Evolutionary conservation across 2,888 invertebrate genomes (phyloP).

Genomic region (Netelia virgata): DNA sequence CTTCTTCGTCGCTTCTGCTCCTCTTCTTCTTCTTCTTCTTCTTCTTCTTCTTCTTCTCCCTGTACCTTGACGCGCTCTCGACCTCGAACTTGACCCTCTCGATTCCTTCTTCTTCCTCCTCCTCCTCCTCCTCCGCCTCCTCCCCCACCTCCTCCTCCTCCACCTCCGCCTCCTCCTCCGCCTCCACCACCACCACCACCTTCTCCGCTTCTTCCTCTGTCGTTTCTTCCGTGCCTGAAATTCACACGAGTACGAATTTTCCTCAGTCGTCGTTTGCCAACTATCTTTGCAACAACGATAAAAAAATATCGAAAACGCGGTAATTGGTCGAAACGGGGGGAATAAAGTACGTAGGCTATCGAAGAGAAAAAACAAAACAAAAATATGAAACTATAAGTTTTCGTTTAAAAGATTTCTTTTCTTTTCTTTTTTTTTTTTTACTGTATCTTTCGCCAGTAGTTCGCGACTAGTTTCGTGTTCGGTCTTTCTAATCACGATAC

Average conservation of each 20-base stretch:
- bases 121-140: constrained; percentile 30
- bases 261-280: not conserved
- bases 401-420: not conserved
- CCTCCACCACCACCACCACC: constrained; percentile 10
- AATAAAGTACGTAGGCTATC: not conserved
- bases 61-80: constrained; percentile 60
- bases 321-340: no score
- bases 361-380: not conserved
- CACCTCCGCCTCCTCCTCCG: constrained; percentile 13
- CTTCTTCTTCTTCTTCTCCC: constrained; percentile 16
- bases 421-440: not conserved
- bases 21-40: no score
- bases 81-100: constrained; percentile 40
- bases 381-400: not conserved
- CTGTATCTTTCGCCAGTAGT: not conserved
- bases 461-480: no score
- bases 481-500: constrained; percentile 33
- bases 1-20: constrained; percentile 51
- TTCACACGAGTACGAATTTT: not conserved
- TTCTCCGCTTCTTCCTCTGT: constrained; percentile 18
- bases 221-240: constrained; percentile 47
- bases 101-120: constrained; percentile 30
- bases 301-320: not conserved
- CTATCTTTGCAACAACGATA: not conserved
- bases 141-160: no score